Evolutionary conservation across 2,113 vertebrate species (phyloP).

Genomic region (Misgurnus anguillicaudatus): DNA sequence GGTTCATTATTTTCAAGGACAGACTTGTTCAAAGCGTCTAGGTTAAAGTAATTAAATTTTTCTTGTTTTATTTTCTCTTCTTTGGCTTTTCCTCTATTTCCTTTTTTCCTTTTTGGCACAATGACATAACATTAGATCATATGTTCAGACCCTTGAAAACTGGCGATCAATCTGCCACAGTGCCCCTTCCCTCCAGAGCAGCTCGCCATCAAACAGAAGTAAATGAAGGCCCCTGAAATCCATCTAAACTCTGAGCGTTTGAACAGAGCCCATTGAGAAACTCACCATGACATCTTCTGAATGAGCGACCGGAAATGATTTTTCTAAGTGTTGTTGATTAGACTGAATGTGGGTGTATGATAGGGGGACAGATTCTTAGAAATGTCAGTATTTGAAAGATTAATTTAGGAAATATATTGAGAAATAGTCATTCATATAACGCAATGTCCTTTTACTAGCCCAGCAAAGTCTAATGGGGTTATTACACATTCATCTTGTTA

Average conservation of each 20-base stretch:
- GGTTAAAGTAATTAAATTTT: slow-evolving; percentile 23
- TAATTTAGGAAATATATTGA: slow-evolving; percentile 11
- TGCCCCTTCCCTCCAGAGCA: slow-evolving; percentile 10
- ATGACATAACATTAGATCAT: slow-evolving; percentile 61
- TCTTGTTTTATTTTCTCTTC: slow-evolving; percentile 10
- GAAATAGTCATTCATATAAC: not conserved
- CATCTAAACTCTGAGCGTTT: slow-evolving; percentile 17
- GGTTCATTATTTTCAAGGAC: no score
- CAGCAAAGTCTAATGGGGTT: not conserved
- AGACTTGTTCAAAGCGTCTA: not conserved
- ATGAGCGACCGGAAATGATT: slow-evolving; percentile 4
- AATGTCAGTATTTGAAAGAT: slow-evolving; percentile 3
- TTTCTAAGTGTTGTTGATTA: slow-evolving; percentile 28
- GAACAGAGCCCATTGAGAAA: slow-evolving; percentile 22
- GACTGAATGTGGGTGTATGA: not conserved
- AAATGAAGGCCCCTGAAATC: slow-evolving; percentile 32
- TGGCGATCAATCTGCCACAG: slow-evolving; percentile 49
- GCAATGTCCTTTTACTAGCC: not conserved
- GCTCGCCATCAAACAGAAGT: slow-evolving; percentile 34
- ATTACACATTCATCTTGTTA: not conserved
- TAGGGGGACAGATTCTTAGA: not conserved
- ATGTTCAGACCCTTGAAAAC: slow-evolving; percentile 52
- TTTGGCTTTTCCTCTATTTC: not conserved
- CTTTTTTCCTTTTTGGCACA: slow-evolving; percentile 33
- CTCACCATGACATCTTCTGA: slow-evolving; percentile 19